Conservation (phyloP, 2,888 invertebrate genomes). For the Girardia tigrina region DNA sequence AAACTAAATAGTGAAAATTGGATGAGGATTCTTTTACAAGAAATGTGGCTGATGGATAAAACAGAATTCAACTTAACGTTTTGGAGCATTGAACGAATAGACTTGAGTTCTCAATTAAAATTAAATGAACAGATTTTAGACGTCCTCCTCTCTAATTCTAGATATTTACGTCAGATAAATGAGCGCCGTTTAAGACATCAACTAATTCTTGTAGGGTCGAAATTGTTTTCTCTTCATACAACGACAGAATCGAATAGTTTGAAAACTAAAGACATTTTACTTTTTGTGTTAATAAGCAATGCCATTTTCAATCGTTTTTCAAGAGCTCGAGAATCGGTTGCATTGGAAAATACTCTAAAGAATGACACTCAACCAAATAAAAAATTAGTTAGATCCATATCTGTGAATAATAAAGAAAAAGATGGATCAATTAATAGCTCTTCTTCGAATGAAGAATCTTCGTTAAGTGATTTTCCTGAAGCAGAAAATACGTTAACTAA, state of each 20-base stretch:
- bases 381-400: background rate
- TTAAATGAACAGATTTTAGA: background rate
- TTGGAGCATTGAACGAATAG: background rate
- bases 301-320: background rate
- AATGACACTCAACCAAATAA: background rate
- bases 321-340: background rate
- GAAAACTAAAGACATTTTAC: background rate
- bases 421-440: background rate
- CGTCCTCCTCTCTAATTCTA: background rate
- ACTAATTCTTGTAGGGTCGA: background rate
- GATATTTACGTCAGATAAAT: background rate
- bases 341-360: background rate
- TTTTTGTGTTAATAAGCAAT: slow-evolving; percentile 1
- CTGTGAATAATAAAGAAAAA: background rate
- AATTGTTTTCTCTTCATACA: slow-evolving; percentile 17
- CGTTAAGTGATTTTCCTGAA: background rate
- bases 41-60: slow-evolving; percentile 17
- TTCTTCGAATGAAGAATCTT: background rate
- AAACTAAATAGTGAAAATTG: background rate
- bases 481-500: background rate
- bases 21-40: background rate
- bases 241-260: background rate
- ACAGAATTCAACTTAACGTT: background rate
- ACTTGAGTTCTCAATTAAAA: background rate
- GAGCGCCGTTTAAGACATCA: background rate